Conservation (phyloP, 2,888 invertebrate species). For the Lottia scabra region DNA sequence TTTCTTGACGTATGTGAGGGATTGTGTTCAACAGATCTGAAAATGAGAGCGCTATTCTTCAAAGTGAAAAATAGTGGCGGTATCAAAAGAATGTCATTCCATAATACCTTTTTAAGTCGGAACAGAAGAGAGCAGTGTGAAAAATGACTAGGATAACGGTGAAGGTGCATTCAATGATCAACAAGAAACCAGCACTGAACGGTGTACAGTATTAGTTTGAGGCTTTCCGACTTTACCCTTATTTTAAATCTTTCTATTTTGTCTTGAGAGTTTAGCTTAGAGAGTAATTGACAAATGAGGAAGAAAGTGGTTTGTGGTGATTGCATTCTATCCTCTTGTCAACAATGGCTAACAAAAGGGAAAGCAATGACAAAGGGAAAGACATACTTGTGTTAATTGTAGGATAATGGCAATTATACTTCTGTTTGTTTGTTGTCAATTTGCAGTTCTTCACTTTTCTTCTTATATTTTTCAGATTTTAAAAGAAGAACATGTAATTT, state of each 20-base stretch:
- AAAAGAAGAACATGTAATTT: not conserved
- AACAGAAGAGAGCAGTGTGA: not conserved
- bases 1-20: constrained; percentile 20
- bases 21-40: constrained; percentile 17
- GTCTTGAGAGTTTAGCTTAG: constrained; percentile 4
- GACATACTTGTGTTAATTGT: constrained; percentile 10
- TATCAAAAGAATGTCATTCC: constrained; percentile 17
- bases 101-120: constrained; percentile 13
- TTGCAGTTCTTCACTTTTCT: not conserved
- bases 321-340: not conserved
- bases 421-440: not conserved
- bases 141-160: not conserved
- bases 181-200: not conserved
- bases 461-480: not conserved
- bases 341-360: constrained; percentile 6
- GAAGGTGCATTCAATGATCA: not conserved
- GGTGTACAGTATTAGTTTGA: not conserved
- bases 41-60: constrained; percentile 11
- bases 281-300: not conserved
- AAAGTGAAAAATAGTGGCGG: constrained; percentile 11
- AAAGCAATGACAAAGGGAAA: constrained; percentile 7
- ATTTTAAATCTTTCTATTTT: constrained; percentile 1
- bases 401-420: not conserved
- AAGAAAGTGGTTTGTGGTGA: not conserved
- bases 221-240: constrained; percentile 3